Percentiles rank a stretch among this genome's conserved stretches.
phyloP scores from a whole-genome alignment of 2,888 invertebrate genomes.

The Geophilus truncorum region DNA sequence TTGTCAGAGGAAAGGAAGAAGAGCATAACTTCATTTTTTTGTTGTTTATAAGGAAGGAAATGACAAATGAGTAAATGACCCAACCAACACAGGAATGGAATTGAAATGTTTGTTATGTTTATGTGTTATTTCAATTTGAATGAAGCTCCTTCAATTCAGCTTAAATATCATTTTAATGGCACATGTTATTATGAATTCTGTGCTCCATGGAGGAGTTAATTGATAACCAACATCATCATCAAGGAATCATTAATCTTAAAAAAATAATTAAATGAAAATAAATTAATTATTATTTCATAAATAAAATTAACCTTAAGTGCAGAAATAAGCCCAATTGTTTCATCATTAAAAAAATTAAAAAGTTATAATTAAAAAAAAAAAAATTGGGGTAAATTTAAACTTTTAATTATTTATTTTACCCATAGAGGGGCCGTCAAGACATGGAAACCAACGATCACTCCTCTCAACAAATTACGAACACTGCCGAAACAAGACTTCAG shows the following conservation, averaged over 20 bases:
- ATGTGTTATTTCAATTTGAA: neutral
- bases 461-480: conserved; percentile 60
- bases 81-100: neutral
- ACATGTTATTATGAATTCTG: neutral
- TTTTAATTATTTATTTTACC: conserved; percentile 33
- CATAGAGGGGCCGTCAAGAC: conserved; percentile 72
- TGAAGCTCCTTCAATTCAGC: neutral
- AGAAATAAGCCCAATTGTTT: neutral
- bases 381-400: neutral
- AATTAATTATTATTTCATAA: too few species aligned
- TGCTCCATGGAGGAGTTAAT: neutral
- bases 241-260: neutral
- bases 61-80: neutral
- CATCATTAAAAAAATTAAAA: neutral
- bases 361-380: neutral
- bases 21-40: neutral
- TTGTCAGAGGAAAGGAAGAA: neutral
- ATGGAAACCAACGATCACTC: conserved; percentile 86
- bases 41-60: neutral
- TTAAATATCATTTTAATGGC: neutral
- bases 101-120: neutral
- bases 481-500: conserved; percentile 35
- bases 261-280: neutral
- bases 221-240: neutral
- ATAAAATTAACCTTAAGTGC: too few species aligned